Evolutionary conservation across 2,888 invertebrate species (phyloP), one percentile per base, ranked within the genome.

Genomic region (Lucinisca nassula): DNA sequence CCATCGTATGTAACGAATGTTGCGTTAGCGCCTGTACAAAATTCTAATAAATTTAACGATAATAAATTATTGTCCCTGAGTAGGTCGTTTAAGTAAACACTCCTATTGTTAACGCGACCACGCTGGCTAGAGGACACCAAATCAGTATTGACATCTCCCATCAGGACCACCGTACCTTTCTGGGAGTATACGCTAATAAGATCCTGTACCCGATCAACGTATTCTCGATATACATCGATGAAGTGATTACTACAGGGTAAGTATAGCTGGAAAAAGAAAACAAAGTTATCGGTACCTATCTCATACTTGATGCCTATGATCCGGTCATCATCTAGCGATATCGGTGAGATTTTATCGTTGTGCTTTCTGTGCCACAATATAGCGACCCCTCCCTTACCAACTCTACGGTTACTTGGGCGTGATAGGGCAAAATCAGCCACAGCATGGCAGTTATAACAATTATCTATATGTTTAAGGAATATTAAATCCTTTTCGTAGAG

Each of bases 1-100:
- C 55, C 55, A 21, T 55, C 55, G n/a, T 55, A 55, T 55, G 55
- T 55, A n/a, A 55, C 55, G 55, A 55, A 55, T n/a, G 55, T 55
- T 21, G 55, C 8, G 10, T 55, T n/a, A 14, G 55, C 55, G n/a
- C 55, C 55, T 8, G 4, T 14, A 55, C 55, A 55, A 14, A 14
- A 17, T 17, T 14, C 55, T 55, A n/a, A n/a, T n/a, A 21, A 14
- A 55, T 55, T 55, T n/a, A 55, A 8, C 4, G 55, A 55, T 17
- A 55, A 6, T 21, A 55, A 21, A n/a, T 55, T 55, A 55, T 55
- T 55, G 10, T 55, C 14, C 4, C 4, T 8, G 4, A 55, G n/a
- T 17, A 55, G 21, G 4, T 8, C n/a, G 21, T 55, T 55, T 4
- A 55, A 55, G 21, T 55, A 55, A 14, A 55, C 21, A n/a, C 55